Percentiles rank a stretch among this genome's conserved stretches.
These are phyloP conservation scores for Melanchra persicariae DNA, from an alignment of 2,888 invertebrate species.

Conservation along the genomic window DNA sequence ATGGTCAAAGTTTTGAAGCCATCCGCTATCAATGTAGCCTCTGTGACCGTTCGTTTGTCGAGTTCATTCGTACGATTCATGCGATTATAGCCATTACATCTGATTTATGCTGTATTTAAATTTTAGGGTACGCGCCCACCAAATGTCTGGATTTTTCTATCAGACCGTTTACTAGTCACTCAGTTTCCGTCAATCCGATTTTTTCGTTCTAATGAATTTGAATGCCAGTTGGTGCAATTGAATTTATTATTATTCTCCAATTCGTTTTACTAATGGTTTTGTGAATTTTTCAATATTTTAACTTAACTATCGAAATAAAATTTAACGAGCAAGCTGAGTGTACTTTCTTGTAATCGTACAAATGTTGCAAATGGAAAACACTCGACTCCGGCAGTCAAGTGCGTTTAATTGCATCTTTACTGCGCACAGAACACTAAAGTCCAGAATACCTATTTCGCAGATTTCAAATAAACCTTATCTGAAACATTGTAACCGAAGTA, in stretches of 20 bases:
- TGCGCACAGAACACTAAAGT: conserved; percentile 56
- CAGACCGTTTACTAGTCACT: conserved; percentile 52
- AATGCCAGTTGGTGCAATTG: conserved; percentile 20
- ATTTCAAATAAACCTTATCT: conserved; percentile 65
- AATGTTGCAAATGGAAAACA: conserved; percentile 64
- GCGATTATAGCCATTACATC: conserved; percentile 74
- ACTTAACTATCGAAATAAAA: conserved; percentile 31
- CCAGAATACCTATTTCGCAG: conserved; percentile 59
- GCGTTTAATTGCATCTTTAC: conserved; percentile 68
- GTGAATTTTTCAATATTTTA: conserved; percentile 7
- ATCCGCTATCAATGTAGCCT: conserved; percentile 56
- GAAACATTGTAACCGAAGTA: conserved; percentile 62
- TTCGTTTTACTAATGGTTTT: not conserved
- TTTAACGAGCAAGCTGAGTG: conserved; percentile 18
- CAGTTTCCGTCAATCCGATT: conserved; percentile 21
- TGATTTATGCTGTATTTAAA: conserved; percentile 66
- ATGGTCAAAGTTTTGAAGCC: not conserved
- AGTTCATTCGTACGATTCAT: conserved; percentile 75
- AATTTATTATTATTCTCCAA: conserved; percentile 21
- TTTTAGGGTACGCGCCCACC: conserved; percentile 54
- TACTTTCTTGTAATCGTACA: conserved; percentile 42
- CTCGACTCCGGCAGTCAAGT: conserved; percentile 56
- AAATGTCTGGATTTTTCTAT: conserved; percentile 57
- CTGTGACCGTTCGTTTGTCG: conserved; percentile 41
- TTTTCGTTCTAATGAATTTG: conserved; percentile 43